Conservation (phyloP, 2,113 vertebrate species). For the Arothron firmamentum region DNA sequence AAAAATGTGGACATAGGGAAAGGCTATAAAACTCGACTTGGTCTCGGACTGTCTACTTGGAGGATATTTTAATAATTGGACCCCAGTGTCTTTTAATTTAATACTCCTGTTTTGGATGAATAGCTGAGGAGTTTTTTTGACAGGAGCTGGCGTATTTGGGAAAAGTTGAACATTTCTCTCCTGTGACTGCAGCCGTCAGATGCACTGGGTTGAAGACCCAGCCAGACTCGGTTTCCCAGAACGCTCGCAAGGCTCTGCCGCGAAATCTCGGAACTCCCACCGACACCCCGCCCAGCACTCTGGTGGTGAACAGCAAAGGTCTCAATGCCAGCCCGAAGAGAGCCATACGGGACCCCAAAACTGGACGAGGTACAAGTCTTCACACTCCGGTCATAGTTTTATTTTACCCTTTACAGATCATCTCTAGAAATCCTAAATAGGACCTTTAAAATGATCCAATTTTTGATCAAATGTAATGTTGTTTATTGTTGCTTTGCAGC, state of each 20-base stretch:
- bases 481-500: slow-evolving; percentile 66
- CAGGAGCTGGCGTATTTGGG: no score
- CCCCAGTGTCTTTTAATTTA: no score
- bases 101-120: no score
- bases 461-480: background rate
- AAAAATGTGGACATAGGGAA: no score
- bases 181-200: slow-evolving; percentile 80
- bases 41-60: no score
- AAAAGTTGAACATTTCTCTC: no score
- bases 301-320: slow-evolving; percentile 83
- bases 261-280: slow-evolving; percentile 91
- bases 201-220: slow-evolving; percentile 92
- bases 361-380: slow-evolving; percentile 85
- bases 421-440: no score
- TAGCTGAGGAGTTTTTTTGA: no score
- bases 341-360: slow-evolving; percentile 94
- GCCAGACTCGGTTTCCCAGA: slow-evolving; percentile 97
- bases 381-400: background rate
- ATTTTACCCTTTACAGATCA: background rate
- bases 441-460: no score
- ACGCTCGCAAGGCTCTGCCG: slow-evolving; percentile 86
- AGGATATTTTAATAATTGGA: no score
- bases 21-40: no score
- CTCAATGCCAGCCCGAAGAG: slow-evolving; percentile 95
- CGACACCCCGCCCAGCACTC: slow-evolving; percentile 88